These are phyloP conservation scores for Pentalonia nigronervosa DNA, from an alignment of 1,140 invertebrate species.

Conservation along the genomic window DNA sequence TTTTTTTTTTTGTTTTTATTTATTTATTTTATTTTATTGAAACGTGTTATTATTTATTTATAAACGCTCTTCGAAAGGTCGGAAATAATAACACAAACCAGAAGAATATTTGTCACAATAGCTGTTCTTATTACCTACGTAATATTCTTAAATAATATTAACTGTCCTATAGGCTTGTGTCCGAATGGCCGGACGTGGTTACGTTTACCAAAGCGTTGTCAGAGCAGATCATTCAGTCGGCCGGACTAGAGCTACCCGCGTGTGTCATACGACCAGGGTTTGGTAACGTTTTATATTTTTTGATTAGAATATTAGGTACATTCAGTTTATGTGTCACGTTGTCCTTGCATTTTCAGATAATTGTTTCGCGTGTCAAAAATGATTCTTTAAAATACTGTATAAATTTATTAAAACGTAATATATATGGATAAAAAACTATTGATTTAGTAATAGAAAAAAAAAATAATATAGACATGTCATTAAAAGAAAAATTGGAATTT, in stretches of 20 bases:
- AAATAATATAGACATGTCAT: not conserved
- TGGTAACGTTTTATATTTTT: not conserved
- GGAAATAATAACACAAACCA: too few species aligned
- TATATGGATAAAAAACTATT: not conserved
- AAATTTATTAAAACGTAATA: not conserved
- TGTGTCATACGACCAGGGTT: conserved; percentile 41
- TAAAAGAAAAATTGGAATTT: not conserved
- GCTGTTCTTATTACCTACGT: not conserved
- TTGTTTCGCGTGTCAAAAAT: not conserved
- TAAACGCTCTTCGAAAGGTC: too few species aligned
- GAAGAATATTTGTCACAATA: not conserved
- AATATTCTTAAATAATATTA: not conserved
- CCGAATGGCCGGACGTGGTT: conserved; percentile 39
- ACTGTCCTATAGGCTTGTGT: not conserved
- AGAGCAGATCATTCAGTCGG: conserved; percentile 24
- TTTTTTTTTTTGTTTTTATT: too few species aligned
- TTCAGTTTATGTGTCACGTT: not conserved
- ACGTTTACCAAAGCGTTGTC: conserved; percentile 35
- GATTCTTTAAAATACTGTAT: not conserved
- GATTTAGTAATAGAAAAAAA: not conserved
- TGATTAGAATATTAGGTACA: not conserved
- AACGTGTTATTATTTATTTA: too few species aligned
- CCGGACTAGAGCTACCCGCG: not conserved
- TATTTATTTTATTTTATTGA: too few species aligned
- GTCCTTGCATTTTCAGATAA: not conserved